Conservation (phyloP, 2,113 vertebrate species). For the Rhabdornis inornatus region DNA sequence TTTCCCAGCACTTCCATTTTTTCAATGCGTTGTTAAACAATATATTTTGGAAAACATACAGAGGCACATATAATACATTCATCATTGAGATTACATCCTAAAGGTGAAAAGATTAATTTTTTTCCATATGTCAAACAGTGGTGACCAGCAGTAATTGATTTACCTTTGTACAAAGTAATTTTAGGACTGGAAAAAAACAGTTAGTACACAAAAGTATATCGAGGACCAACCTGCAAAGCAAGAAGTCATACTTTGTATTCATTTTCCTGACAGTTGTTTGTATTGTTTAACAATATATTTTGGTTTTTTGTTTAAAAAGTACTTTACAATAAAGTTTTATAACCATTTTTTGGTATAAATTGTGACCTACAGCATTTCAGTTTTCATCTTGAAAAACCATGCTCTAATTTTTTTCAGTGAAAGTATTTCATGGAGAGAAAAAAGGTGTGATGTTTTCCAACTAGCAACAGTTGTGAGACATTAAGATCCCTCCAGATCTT, state of each 20-base stretch:
- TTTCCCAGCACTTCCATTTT: not conserved
- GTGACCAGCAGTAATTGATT: not conserved
- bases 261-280: not conserved
- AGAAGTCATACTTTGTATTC: not conserved
- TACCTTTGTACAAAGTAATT: not conserved
- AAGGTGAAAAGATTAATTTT: not conserved
- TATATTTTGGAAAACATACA: not conserved
- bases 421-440: not conserved
- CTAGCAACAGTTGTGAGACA: not conserved
- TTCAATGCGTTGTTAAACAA: not conserved
- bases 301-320: not conserved
- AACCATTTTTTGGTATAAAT: not conserved
- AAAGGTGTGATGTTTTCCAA: not conserved
- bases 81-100: not conserved
- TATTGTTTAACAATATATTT: not conserved
- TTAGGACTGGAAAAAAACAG: not conserved
- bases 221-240: not conserved
- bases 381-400: not conserved
- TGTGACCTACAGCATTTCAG: not conserved
- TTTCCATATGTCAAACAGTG: not conserved
- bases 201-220: not conserved
- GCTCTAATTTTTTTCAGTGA: not conserved
- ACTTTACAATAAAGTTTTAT: not conserved
- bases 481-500: conserved; percentile 9
- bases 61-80: not conserved